These are phyloP conservation scores for Agrochola litura DNA, from an alignment of 2,888 invertebrate species.

Conservation along the genomic window DNA sequence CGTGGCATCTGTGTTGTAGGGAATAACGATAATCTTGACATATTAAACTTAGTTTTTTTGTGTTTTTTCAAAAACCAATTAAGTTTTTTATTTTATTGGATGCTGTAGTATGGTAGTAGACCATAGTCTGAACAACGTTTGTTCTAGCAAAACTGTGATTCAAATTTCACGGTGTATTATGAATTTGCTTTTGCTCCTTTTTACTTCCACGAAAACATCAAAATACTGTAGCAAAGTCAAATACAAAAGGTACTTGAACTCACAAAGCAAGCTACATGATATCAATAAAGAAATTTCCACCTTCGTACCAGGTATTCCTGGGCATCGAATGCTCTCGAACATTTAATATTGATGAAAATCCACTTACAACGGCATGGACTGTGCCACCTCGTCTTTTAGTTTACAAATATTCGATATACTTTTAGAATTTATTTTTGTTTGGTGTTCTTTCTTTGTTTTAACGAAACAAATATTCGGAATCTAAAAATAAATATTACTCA, in stretches of 20 bases:
- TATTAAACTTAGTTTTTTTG: too few relatives aligned
- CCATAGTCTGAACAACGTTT: too few relatives aligned
- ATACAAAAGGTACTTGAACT: slow-evolving; percentile 25
- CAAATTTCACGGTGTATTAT: too few relatives aligned
- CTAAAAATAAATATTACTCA: not conserved
- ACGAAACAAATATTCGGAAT: not conserved
- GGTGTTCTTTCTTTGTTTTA: not conserved
- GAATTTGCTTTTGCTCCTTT: not conserved
- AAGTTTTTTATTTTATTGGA: too few relatives aligned
- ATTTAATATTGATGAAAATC: slow-evolving; percentile 57
- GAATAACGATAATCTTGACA: too few relatives aligned
- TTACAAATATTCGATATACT: slow-evolving; percentile 10
- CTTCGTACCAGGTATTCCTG: slow-evolving; percentile 18
- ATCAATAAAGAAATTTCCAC: slow-evolving; percentile 44
- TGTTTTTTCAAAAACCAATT: too few relatives aligned
- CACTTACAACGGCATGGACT: slow-evolving; percentile 32
- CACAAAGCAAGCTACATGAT: slow-evolving; percentile 31
- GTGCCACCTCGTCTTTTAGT: slow-evolving; percentile 4
- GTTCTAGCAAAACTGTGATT: too few relatives aligned
- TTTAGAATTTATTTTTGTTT: slow-evolving; percentile 1
- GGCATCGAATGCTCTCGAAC: slow-evolving; percentile 8
- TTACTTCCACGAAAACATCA: not conserved
- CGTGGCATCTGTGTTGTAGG: too few relatives aligned
- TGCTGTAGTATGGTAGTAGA: too few relatives aligned
- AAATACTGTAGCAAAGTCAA: not conserved